phyloP scores from a whole-genome alignment of 2,888 invertebrate species.

The Polia nebulosa region DNA sequence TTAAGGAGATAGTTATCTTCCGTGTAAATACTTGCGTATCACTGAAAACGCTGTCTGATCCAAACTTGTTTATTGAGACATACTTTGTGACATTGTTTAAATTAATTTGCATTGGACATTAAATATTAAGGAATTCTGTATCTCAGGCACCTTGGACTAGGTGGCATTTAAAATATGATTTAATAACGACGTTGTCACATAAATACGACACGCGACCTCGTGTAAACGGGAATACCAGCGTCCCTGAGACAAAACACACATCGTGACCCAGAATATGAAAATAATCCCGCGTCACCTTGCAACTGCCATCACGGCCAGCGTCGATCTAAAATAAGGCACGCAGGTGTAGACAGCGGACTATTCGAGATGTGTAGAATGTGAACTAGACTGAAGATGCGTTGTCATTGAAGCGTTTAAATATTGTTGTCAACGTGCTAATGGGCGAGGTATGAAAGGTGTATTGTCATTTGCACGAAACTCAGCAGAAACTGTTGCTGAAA shows the following conservation, averaged over 20 bases:
- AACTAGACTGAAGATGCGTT: slow-evolving; percentile 63
- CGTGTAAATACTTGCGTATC: slow-evolving; percentile 28
- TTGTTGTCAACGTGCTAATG: slow-evolving; percentile 72
- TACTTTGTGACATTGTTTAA: not conserved
- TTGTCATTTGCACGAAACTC: slow-evolving; percentile 35
- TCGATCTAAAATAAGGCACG: slow-evolving; percentile 85
- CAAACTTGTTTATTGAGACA: slow-evolving; percentile 6
- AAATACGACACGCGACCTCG: slow-evolving; percentile 72
- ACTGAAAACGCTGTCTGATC: slow-evolving; percentile 10
- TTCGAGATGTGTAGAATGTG: slow-evolving; percentile 78
- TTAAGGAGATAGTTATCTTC: slow-evolving; percentile 46
- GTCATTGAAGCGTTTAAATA: slow-evolving; percentile 64
- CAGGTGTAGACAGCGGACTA: slow-evolving; percentile 84
- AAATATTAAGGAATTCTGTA: slow-evolving; percentile 26
- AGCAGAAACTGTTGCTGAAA: slow-evolving; percentile 11
- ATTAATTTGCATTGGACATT: slow-evolving; percentile 2
- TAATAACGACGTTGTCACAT: slow-evolving; percentile 67
- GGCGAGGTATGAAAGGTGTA: slow-evolving; percentile 71
- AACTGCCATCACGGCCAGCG: slow-evolving; percentile 82
- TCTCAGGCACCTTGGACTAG: slow-evolving; percentile 41
- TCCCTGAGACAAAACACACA: slow-evolving; percentile 87
- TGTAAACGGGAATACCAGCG: slow-evolving; percentile 76
- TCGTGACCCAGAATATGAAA: slow-evolving; percentile 89
- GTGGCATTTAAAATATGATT: slow-evolving; percentile 59
- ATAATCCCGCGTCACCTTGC: slow-evolving; percentile 89